Percentiles rank a stretch among this genome's conserved stretches.
Evolutionary conservation across 2,113 vertebrate genomes (phyloP).

Genomic region (Sapayoa aenigma): DNA sequence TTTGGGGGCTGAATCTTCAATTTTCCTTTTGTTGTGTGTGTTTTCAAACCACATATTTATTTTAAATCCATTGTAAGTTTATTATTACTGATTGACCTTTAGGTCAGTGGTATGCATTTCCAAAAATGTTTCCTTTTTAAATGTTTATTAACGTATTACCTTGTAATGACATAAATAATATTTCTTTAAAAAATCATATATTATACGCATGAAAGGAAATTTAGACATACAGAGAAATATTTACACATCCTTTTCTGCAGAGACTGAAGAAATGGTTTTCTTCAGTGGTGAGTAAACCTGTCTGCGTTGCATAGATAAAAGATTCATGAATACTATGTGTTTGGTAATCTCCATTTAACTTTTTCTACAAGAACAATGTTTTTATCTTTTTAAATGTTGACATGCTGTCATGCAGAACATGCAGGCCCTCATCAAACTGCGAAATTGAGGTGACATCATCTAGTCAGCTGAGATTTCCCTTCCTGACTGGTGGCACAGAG

Average conservation of each 20-base stretch:
- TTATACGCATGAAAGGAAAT: neutral
- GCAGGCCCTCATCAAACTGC: neutral
- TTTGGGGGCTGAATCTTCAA: neutral
- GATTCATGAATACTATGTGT: neutral
- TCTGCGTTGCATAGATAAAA: neutral
- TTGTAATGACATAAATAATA: neutral
- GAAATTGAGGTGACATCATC: neutral
- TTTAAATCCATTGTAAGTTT: neutral
- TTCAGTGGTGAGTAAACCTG: neutral
- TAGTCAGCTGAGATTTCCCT: neutral
- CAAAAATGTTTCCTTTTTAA: neutral
- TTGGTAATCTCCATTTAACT: neutral
- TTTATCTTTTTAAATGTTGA: constrained; percentile 9
- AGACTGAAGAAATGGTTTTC: neutral
- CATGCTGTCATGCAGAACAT: neutral
- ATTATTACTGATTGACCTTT: neutral
- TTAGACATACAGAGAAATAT: neutral
- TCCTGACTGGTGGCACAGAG: neutral
- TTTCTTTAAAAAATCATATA: neutral
- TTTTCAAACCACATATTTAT: neutral
- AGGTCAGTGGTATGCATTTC: neutral
- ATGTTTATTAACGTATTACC: neutral
- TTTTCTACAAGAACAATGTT: neutral
- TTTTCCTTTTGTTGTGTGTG: neutral
- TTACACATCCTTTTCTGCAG: neutral